Base-by-base conservation (phyloP, 1,140 invertebrate genomes). In the Bombus waltoni region DNA sequence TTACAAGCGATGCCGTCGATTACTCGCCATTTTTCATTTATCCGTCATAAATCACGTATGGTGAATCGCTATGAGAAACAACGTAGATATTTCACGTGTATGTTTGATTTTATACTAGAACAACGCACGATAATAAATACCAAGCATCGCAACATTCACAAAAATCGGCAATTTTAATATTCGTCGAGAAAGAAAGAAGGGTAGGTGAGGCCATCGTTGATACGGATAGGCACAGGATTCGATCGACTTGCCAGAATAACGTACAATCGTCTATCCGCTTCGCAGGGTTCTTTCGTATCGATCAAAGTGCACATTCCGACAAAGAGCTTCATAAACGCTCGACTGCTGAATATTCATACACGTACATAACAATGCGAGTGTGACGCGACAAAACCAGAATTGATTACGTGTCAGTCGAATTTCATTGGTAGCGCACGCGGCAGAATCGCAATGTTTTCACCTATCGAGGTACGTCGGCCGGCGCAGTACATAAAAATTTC, bases 311-410 rank as follows among this genome's bases (percentile, higher is more conserved):
- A 25, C 75, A 59, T 62, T 35, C 75, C 38, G 57, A 28, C 57
- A 65, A 35, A 42, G 35, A 73, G n/a, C 28, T 42, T 65, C 57
- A n/a, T 62, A 42, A 77, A 77, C 57, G 75, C 6, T 2, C 35
- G 25, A 9, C 25, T 32, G 18, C 22, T 78, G 76, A 85, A 85
- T 85, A 85, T 85, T 79, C 68, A 84, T 84, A 35, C 28, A 40
- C 28, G 47, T 13, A 32, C 65, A 35, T 66, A 73, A 53, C 15
- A 65, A 47, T 40, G 32, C n/a, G 71, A 65, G 35, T n/a, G 18
- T n/a, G 32, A 28, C 82, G 35, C 38, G 82, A 71, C 65, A 32
- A 71, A 79, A 35, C 38, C 25, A 15, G 57, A 79, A 59, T 62
- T 78, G 74, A 83, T 77, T 68, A 47, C 66, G 74, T 42, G 72